phyloP scores from a whole-genome alignment of 2,888 invertebrate genomes.

The Arctia plantaginis region DNA sequence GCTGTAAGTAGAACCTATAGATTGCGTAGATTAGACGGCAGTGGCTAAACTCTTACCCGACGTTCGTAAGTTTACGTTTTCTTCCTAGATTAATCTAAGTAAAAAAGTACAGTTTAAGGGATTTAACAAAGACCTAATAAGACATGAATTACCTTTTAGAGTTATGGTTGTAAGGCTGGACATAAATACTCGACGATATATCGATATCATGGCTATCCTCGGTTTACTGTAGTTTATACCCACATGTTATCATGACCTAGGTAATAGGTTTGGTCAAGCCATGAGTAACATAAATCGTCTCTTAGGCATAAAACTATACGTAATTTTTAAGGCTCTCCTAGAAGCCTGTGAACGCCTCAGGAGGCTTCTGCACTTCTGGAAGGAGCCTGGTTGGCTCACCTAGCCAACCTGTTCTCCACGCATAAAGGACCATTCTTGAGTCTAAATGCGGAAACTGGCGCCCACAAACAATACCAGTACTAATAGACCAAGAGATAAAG shows the following conservation, averaged over 20 bases:
- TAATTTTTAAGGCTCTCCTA: too few species aligned
- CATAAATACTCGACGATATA: background rate
- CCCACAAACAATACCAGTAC: too few species aligned
- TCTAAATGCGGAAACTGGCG: too few species aligned
- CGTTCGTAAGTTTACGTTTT: background rate
- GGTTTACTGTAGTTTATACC: background rate
- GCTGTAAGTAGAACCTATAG: background rate
- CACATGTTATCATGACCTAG: background rate
- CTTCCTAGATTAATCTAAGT: background rate
- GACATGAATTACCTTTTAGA: background rate
- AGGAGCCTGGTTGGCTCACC: too few species aligned
- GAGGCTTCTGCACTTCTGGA: too few species aligned
- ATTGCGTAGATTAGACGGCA: background rate
- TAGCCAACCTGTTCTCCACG: too few species aligned
- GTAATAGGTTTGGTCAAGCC: background rate
- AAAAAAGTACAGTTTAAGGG: background rate
- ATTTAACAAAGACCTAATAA: background rate
- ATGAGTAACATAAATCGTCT: background rate
- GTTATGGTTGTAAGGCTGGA: background rate
- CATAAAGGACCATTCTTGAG: too few species aligned
- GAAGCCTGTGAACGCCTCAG: too few species aligned
- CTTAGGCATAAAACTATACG: background rate
- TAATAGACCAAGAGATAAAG: too few species aligned
- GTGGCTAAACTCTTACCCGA: background rate
- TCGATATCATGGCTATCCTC: background rate